These are phyloP conservation scores for Xenopus borealis DNA, from an alignment of 2,113 vertebrate species.

Conservation along the genomic window DNA sequence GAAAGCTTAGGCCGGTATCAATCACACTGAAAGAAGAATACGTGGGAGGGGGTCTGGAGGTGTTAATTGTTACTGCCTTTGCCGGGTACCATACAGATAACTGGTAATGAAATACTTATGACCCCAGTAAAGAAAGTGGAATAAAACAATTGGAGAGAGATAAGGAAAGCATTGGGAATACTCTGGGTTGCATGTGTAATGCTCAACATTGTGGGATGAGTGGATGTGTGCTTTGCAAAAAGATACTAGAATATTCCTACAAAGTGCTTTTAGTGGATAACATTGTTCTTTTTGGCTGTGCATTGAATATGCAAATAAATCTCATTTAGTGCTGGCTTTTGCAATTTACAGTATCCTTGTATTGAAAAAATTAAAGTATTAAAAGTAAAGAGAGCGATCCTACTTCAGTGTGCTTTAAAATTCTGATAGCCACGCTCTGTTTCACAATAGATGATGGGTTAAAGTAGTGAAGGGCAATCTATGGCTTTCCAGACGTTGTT, in stretches of 20 bases:
- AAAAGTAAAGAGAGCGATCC: too few relatives aligned
- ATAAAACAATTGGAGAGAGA: slow-evolving; percentile 74
- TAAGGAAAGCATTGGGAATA: slow-evolving; percentile 52
- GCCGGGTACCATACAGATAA: slow-evolving; percentile 85
- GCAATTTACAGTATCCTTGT: too few relatives aligned
- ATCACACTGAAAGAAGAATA: slow-evolving; percentile 88
- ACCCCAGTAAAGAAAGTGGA: slow-evolving; percentile 72
- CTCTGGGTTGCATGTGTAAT: slow-evolving; percentile 53
- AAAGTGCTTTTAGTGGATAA: background rate
- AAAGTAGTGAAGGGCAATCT: too few relatives aligned
- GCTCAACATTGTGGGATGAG: background rate
- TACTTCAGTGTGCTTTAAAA: too few relatives aligned
- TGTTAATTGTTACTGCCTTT: slow-evolving; percentile 92
- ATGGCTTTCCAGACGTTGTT: too few relatives aligned
- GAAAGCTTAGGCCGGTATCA: slow-evolving; percentile 97
- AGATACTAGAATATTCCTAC: background rate
- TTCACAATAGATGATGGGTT: too few relatives aligned
- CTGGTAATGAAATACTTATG: slow-evolving; percentile 89
- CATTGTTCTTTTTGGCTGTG: background rate
- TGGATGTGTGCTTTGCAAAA: slow-evolving; percentile 6
- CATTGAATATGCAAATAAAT: too few relatives aligned
- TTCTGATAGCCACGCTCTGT: too few relatives aligned
- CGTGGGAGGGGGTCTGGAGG: slow-evolving; percentile 10
- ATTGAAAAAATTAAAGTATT: too few relatives aligned
- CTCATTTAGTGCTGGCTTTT: too few relatives aligned